phyloP scores from a whole-genome alignment of 2,797 vertebrate genomes.

The Anniella stebbinsi region DNA sequence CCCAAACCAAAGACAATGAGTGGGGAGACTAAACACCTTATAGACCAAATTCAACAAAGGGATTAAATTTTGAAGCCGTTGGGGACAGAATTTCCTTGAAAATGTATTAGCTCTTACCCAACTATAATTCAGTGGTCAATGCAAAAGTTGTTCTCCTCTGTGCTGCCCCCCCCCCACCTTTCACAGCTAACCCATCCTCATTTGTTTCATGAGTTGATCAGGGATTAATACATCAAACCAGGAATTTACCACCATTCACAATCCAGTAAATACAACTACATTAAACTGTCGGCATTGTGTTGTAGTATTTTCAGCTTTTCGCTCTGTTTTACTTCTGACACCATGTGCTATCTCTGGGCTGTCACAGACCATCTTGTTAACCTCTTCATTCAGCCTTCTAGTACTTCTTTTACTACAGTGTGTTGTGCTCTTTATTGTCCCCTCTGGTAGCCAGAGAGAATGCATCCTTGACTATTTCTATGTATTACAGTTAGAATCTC shows the following conservation, averaged over 20 bases:
- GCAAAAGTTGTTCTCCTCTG: constrained; percentile 31
- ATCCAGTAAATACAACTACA: background rate
- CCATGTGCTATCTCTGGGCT: too few species aligned
- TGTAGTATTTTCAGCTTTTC: too few species aligned
- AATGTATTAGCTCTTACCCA: constrained; percentile 55
- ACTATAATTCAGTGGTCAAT: constrained; percentile 56
- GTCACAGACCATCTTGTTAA: too few species aligned
- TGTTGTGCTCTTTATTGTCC: too few species aligned
- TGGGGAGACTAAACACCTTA: constrained; percentile 58
- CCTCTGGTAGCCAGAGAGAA: too few species aligned
- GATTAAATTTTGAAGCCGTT: constrained; percentile 39
- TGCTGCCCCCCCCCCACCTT: background rate
- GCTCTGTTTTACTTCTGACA: too few species aligned
- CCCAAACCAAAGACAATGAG: constrained; percentile 29
- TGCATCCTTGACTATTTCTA: too few species aligned
- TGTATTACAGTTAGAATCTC: constrained; percentile 20
- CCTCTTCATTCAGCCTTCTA: too few species aligned
- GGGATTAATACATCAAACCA: constrained; percentile 14
- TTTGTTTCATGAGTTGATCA: constrained; percentile 27
- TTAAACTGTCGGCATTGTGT: background rate
- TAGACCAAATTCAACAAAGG: constrained; percentile 48
- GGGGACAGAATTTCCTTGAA: constrained; percentile 41
- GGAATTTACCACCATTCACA: constrained; percentile 46
- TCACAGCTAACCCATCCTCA: constrained; percentile 46
- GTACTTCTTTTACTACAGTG: too few species aligned